phyloP scores from a whole-genome alignment of 2,888 invertebrate genomes.

The Drosophila meridionalis region DNA sequence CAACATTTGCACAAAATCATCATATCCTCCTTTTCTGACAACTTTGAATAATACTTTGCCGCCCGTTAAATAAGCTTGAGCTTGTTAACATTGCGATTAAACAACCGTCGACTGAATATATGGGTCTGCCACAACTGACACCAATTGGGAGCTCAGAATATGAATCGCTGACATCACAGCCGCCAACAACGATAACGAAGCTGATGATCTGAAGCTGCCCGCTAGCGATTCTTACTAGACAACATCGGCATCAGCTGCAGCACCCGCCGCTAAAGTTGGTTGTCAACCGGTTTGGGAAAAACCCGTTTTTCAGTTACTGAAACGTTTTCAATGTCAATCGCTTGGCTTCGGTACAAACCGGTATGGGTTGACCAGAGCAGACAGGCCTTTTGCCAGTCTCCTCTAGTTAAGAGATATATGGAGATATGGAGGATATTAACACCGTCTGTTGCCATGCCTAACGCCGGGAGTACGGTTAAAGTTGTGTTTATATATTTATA shows the following conservation, averaged over 20 bases:
- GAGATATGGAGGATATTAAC: conserved; percentile 25
- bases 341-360: conserved; percentile 39
- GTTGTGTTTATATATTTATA: not conserved
- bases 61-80: conserved; percentile 52
- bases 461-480: not conserved
- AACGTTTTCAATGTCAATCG: conserved; percentile 75
- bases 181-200: conserved; percentile 15
- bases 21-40: not conserved
- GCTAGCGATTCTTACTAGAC: conserved; percentile 58
- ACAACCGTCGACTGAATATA: conserved; percentile 36
- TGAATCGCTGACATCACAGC: conserved; percentile 50
- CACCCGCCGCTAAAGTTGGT: conserved; percentile 43
- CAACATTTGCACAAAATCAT: not conserved
- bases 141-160: conserved; percentile 14
- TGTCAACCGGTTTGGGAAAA: conserved; percentile 72
- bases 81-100: conserved; percentile 68
- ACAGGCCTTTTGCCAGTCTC: conserved; percentile 42
- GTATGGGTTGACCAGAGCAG: conserved; percentile 25
- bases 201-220: conserved; percentile 31
- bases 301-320: conserved; percentile 63
- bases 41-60: conserved; percentile 8
- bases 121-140: conserved; percentile 23
- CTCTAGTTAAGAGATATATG: conserved; percentile 26
- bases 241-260: conserved; percentile 36
- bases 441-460: not conserved